A percentile compares a stretch with the other conserved stretches of the same genome.
phyloP scores from a whole-genome alignment of 2,113 vertebrate species.

The Chionis minor region DNA sequence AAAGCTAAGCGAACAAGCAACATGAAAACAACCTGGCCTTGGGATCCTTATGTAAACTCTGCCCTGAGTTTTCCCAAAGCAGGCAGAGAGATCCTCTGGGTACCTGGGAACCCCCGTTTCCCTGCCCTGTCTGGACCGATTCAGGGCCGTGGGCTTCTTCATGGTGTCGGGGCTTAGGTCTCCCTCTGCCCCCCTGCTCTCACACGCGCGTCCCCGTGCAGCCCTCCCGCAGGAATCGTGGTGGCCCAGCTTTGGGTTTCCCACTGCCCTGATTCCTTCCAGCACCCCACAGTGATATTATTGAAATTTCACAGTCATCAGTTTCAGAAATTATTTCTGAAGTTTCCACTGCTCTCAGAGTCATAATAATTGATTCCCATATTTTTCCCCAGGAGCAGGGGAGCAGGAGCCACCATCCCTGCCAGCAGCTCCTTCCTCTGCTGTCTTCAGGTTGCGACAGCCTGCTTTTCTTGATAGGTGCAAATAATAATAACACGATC shows the following conservation, averaged over 20 bases:
- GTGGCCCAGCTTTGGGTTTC: background rate
- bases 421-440: background rate
- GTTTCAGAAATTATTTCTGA: constrained; percentile 50
- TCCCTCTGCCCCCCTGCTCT: background rate
- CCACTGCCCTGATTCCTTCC: background rate
- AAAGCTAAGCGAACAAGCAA: background rate
- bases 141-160: background rate
- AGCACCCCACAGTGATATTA: background rate
- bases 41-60: background rate
- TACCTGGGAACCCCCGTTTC: background rate
- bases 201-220: background rate
- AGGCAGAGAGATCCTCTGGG: background rate
- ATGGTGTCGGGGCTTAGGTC: background rate
- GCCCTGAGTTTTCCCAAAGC: background rate
- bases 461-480: background rate
- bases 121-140: too few species aligned
- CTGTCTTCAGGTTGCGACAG: background rate
- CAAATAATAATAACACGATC: background rate
- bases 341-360: background rate
- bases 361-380: background rate
- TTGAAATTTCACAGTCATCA: constrained; percentile 52
- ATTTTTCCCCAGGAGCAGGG: background rate
- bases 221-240: background rate
- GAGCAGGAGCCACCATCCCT: background rate
- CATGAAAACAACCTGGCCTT: background rate